phyloP scores from a whole-genome alignment of 35 echinoderm and acorn worm genomes.

The Apostichopus parvimensis region DNA sequence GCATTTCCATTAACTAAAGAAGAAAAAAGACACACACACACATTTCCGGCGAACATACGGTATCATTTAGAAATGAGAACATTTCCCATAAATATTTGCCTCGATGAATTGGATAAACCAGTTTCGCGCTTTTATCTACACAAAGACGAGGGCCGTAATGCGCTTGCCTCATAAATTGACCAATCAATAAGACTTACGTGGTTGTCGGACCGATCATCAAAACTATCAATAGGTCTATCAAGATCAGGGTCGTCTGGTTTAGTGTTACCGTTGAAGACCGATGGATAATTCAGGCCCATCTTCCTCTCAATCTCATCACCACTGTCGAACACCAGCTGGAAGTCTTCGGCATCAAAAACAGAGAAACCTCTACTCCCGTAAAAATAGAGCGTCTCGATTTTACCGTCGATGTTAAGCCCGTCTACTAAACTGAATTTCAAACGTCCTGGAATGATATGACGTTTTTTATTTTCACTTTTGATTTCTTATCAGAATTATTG shows the following conservation, averaged over 20 bases:
- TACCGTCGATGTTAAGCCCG: conserved; percentile 33
- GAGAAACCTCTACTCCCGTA: conserved; percentile 75
- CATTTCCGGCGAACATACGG: too few species aligned
- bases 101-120: too few species aligned
- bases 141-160: neutral
- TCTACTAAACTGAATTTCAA: conserved; percentile 74
- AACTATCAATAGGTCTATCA: conserved; percentile 62
- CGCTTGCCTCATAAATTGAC: neutral
- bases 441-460: conserved; percentile 49
- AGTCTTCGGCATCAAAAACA: conserved; percentile 61
- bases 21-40: too few species aligned
- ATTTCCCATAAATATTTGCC: too few species aligned
- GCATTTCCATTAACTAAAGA: too few species aligned
- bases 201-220: conserved; percentile 83
- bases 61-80: too few species aligned
- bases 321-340: conserved; percentile 70
- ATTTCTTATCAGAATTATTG: too few species aligned
- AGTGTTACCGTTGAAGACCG: conserved; percentile 73
- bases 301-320: conserved; percentile 81
- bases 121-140: neutral
- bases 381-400: conserved; percentile 62
- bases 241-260: conserved; percentile 55
- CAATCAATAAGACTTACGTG: conserved; percentile 42
- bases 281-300: conserved; percentile 59
- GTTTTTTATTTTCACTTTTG: too few species aligned